These are phyloP conservation scores for Montipora capitata DNA, from an alignment of 92 coral and sea anemone genomes.

Conservation along the genomic window DNA sequence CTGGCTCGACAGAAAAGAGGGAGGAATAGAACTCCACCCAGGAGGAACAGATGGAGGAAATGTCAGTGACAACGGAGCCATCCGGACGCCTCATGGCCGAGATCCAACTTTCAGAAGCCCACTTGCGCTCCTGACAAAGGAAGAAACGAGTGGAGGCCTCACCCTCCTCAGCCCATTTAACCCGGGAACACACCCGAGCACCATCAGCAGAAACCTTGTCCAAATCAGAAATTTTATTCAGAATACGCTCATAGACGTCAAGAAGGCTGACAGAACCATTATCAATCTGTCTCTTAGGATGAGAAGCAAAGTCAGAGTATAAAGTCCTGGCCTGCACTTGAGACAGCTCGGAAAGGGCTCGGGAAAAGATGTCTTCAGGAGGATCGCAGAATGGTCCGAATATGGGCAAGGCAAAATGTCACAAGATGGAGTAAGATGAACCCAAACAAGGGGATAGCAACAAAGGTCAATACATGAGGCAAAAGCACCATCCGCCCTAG, in stretches of 20 bases:
- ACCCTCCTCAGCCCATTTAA: conserved; percentile 17
- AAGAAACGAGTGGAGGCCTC: neutral
- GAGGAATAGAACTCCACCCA: neutral
- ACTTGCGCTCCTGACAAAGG: neutral
- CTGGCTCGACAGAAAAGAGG: neutral
- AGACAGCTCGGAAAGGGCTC: neutral
- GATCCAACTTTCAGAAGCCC: neutral
- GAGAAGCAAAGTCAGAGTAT: neutral
- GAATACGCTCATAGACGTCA: neutral
- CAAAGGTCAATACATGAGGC: neutral
- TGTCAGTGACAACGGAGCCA: neutral
- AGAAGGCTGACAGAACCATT: neutral
- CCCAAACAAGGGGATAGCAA: neutral
- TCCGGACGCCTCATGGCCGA: neutral
- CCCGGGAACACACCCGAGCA: neutral
- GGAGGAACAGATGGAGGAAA: neutral
- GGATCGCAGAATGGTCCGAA: neutral
- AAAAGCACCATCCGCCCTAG: neutral
- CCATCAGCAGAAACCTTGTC: neutral
- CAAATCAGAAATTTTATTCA: neutral
- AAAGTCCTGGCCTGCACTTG: neutral
- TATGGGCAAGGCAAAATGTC: neutral
- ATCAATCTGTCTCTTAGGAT: neutral
- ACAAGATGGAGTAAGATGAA: neutral
- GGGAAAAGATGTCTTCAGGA: neutral